A percentile compares a stretch with the other conserved stretches of the same genome.
Conservation (phyloP, 1,140 invertebrate species). For the Sitophilus oryzae region DNA sequence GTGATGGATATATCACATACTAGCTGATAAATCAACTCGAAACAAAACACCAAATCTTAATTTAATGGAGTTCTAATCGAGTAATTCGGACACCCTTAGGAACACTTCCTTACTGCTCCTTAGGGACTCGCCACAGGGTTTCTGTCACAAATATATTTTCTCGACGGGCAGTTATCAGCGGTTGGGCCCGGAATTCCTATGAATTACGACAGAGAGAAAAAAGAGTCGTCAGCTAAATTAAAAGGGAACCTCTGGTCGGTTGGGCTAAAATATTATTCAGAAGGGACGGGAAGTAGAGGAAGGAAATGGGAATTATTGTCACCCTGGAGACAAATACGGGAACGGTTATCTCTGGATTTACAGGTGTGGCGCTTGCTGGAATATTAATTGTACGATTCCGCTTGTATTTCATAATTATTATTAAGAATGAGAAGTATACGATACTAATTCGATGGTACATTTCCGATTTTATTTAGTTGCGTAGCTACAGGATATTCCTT, state of each 20-base stretch:
- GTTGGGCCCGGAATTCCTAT: not conserved
- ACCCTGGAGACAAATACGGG: no score
- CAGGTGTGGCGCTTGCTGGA: no score
- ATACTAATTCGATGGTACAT: no score
- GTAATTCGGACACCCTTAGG: not conserved
- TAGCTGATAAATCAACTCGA: not conserved
- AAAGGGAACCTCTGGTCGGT: not conserved
- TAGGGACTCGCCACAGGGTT: not conserved
- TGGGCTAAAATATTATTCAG: not conserved
- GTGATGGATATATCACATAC: not conserved
- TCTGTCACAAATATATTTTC: not conserved
- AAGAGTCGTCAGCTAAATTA: constrained; percentile 4
- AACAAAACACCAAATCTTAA: not conserved
- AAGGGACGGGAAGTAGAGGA: no score
- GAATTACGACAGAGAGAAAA: constrained; percentile 2
- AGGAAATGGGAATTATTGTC: no score
- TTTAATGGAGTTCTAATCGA: not conserved
- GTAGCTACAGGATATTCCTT: no score
- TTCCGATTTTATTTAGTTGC: no score
- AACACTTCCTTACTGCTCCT: no score
- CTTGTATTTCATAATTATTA: no score
- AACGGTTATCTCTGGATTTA: no score
- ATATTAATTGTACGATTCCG: no score
- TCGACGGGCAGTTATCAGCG: not conserved
- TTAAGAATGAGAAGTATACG: no score